Evolutionary conservation across 2,888 invertebrate species (phyloP).

Genomic region (Tenodera sinensis): DNA sequence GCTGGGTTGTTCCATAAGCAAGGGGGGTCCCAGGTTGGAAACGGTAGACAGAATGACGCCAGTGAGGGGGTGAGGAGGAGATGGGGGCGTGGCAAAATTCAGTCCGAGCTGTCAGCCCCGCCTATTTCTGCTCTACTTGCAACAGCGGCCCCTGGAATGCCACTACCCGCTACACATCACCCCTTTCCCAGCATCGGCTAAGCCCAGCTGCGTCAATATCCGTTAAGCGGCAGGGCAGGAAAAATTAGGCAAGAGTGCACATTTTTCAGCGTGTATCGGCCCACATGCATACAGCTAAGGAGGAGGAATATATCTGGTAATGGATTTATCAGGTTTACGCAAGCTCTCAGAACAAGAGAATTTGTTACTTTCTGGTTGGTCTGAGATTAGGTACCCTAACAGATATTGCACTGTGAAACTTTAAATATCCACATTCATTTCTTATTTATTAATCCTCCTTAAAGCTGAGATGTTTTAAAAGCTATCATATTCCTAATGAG

Average conservation of each 20-base stretch:
- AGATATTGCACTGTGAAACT: too few relatives aligned
- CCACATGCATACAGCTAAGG: neutral
- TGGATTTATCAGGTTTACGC: too few relatives aligned
- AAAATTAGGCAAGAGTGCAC: neutral
- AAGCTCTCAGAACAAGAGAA: too few relatives aligned
- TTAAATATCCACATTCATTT: too few relatives aligned
- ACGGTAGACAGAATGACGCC: neutral
- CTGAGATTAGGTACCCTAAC: too few relatives aligned
- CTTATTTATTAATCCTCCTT: too few relatives aligned
- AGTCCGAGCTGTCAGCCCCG: slow-evolving; percentile 1
- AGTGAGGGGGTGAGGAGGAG: neutral
- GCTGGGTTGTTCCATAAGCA: neutral
- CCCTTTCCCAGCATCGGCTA: neutral
- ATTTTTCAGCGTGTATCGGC: neutral
- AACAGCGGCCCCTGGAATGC: slow-evolving; percentile 12
- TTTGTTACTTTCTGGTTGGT: too few relatives aligned
- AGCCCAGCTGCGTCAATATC: neutral
- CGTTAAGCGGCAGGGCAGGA: neutral
- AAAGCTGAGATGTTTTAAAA: too few relatives aligned
- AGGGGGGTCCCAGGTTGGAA: neutral
- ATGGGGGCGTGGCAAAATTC: slow-evolving; percentile 7
- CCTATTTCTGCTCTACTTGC: slow-evolving; percentile 20
- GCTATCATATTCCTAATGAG: too few relatives aligned
- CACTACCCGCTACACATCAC: slow-evolving; percentile 7
- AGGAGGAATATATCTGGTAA: neutral